These are phyloP conservation scores for Choreutis nemorana DNA, from an alignment of 2,888 invertebrate species.

Conservation along the genomic window DNA sequence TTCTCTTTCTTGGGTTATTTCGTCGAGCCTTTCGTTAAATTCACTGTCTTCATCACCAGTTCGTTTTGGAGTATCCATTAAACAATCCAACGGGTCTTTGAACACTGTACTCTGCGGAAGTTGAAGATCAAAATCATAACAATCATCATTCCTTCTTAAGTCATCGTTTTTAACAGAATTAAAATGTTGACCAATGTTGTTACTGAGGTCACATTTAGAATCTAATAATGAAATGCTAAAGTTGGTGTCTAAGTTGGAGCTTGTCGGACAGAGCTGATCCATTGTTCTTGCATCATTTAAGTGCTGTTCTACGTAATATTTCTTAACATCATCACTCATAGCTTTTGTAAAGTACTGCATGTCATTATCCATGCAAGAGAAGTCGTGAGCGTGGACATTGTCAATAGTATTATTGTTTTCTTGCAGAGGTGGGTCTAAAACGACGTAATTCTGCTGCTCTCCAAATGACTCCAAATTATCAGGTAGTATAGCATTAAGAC, in stretches of 20 bases:
- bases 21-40: slow-evolving; percentile 27
- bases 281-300: slow-evolving; percentile 39
- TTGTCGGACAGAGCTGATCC: slow-evolving; percentile 47
- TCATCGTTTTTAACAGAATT: slow-evolving; percentile 41
- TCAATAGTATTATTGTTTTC: slow-evolving; percentile 33
- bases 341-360: slow-evolving; percentile 59
- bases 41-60: slow-evolving; percentile 27
- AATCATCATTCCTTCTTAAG: slow-evolving; percentile 41
- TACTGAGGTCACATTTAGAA: slow-evolving; percentile 38
- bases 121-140: slow-evolving; percentile 48
- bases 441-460: slow-evolving; percentile 51
- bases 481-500: slow-evolving; percentile 45
- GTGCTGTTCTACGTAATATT: slow-evolving; percentile 53
- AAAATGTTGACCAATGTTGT: slow-evolving; percentile 37
- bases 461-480: slow-evolving; percentile 50
- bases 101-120: slow-evolving; percentile 42
- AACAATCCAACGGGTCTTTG: slow-evolving; percentile 45
- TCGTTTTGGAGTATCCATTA: slow-evolving; percentile 45
- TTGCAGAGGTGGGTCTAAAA: slow-evolving; percentile 38
- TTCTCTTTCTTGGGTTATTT: slow-evolving; percentile 37
- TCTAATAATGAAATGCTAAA: slow-evolving; percentile 51
- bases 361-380: slow-evolving; percentile 53
- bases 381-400: slow-evolving; percentile 38
- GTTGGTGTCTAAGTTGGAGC: slow-evolving; percentile 40
- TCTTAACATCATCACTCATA: slow-evolving; percentile 57